Base-by-base conservation (phyloP, 2,888 invertebrate genomes). In the Amiota mariae region DNA sequence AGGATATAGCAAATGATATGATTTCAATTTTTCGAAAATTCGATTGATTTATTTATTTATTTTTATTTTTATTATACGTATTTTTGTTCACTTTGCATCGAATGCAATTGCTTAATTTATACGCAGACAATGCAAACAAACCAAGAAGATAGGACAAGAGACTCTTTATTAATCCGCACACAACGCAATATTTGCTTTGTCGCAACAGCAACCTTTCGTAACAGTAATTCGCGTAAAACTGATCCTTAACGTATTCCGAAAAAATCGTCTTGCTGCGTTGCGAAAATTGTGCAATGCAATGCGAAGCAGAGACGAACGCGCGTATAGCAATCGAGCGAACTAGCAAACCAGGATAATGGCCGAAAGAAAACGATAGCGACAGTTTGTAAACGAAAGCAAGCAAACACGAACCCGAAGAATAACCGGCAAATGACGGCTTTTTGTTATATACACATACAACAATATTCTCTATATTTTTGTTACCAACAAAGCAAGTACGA, bases 191-290 rank as follows among this genome's bases (percentile, higher is more conserved):
- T 68, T 68, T 51, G 51, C 49, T 15, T 18, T 77, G 79, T 79
- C 80, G 70, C 76, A 36, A 36, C 36, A 80, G 85, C 87, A 80
- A 87, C 84, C 90, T 88, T 86, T 88, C 89, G 87, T 88, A 86
- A 86, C 87, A 86, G 88, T 88, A 87, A 87, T 88, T 89, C 89
- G 88, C 90, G 89, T 84, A 88, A 85, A 89, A 89, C 90, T 89
- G 89, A 88, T 88, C 88, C 88, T 88, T 86, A 87, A 86, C 86
- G 86, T 85, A 87, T 88, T 88, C 86, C 86, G 87, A 87, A 88
- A 87, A 86, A 85, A 84, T 77, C 78, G 74, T 72, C 79, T 82
- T 82, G 77, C 75, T 77, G 77, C 75, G 73, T 70, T 77, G 77
- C 85, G 79, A 85, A 82, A 46, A 67, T 67, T 85, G 83, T 85